A percentile compares a stretch with the other conserved stretches of the same genome.
Evolutionary conservation across 2,888 invertebrate species (phyloP).

Genomic region (Ditylenchus weischeri): DNA sequence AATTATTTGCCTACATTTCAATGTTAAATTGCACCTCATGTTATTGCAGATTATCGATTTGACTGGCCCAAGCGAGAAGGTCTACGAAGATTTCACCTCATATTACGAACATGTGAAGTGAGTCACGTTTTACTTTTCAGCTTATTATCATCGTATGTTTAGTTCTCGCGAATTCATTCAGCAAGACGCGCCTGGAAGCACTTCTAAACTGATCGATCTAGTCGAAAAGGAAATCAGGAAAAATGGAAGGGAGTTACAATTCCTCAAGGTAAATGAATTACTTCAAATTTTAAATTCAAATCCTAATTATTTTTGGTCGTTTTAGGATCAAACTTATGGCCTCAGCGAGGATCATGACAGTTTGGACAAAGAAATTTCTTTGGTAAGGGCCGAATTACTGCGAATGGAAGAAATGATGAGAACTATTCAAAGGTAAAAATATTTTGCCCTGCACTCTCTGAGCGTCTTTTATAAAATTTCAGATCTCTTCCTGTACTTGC

Average conservation of each 20-base stretch:
- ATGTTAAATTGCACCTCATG: not conserved
- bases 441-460: no score
- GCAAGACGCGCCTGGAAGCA: constrained; percentile 82
- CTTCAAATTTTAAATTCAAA: no score
- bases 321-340: constrained; percentile 72
- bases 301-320: no score
- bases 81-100: constrained; percentile 63
- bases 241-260: constrained; percentile 74
- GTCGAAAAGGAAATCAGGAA: constrained; percentile 91
- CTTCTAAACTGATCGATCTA: constrained; percentile 86
- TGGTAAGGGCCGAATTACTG: no score
- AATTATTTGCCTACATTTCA: not conserved
- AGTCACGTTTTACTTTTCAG: no score
- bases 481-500: no score
- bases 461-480: no score
- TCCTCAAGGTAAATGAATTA: constrained; percentile 70
- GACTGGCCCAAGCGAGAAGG: constrained; percentile 90
- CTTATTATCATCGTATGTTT: no score
- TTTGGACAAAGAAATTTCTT: no score
- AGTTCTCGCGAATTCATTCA: no score
- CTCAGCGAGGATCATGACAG: constrained; percentile 80
- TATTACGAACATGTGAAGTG: constrained; percentile 44
- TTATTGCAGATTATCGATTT: constrained; percentile 79
- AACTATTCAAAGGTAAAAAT: constrained; percentile 31
- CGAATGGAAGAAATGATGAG: constrained; percentile 62